Evolutionary conservation across 2,113 vertebrate genomes (phyloP).

Genomic region (Myodes glareolus): DNA sequence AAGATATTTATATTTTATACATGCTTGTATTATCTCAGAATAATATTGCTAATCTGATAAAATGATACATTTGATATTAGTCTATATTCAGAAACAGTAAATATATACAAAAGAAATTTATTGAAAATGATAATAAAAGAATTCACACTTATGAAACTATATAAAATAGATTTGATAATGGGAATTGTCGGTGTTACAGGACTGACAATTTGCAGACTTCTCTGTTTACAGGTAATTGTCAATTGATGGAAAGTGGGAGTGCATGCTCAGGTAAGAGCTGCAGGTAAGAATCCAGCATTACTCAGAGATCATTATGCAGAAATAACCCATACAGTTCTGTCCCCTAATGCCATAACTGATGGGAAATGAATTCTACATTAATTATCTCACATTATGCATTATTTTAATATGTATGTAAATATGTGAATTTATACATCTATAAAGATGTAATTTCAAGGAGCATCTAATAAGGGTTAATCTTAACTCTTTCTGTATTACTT

Average conservation of each 20-base stretch:
- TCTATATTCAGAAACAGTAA: background rate
- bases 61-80: background rate
- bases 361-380: background rate
- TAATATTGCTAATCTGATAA: background rate
- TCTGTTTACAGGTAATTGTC: too few species aligned
- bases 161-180: background rate
- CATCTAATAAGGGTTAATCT: background rate
- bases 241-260: background rate
- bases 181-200: background rate
- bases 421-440: background rate
- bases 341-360: background rate
- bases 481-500: background rate
- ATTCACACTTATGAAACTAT: background rate
- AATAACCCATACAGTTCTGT: background rate
- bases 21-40: background rate
- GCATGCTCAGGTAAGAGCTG: background rate
- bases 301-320: background rate
- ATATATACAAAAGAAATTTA: background rate
- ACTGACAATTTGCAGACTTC: too few species aligned
- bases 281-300: fast-evolving
- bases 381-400: background rate
- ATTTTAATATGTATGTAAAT: background rate
- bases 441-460: background rate
- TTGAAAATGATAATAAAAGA: background rate
- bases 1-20: background rate